Evolutionary conservation across 2,888 invertebrate genomes (phyloP).

Genomic region (Halictus ligatus): DNA sequence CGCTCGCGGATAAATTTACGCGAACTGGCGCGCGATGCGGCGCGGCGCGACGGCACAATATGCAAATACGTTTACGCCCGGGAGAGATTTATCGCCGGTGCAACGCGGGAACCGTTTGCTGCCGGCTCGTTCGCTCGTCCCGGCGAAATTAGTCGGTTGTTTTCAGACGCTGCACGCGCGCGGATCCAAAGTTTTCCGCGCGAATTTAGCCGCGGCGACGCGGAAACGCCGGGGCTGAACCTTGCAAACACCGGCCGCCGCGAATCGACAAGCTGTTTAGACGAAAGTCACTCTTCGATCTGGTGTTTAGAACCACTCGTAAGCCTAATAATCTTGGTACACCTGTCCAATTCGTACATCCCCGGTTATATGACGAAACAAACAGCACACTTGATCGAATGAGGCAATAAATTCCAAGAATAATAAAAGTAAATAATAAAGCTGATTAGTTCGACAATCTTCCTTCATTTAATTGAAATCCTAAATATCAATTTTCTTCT

Average conservation of each 20-base stretch:
- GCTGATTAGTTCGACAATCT: too few species aligned
- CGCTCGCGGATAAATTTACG: constrained; percentile 13
- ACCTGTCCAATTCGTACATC: neutral
- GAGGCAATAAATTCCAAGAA: too few species aligned
- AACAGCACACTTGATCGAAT: too few species aligned
- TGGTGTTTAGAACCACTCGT: neutral
- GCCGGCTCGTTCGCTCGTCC: constrained; percentile 26
- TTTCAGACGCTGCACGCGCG: neutral
- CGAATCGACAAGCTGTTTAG: neutral
- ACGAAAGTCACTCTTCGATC: neutral
- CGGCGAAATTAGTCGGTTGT: constrained; percentile 29
- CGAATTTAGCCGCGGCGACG: neutral
- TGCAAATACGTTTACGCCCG: constrained; percentile 45
- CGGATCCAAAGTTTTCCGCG: neutral
- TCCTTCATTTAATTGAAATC: too few species aligned
- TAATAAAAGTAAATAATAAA: too few species aligned
- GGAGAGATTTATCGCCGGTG: constrained; percentile 43
- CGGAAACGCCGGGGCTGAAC: neutral
- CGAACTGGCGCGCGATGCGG: neutral
- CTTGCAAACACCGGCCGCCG: neutral
- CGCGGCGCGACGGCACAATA: constrained; percentile 10
- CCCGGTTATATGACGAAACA: too few species aligned
- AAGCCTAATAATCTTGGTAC: neutral
- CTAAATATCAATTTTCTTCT: neutral
- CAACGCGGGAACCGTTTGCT: neutral